Conservation (phyloP, 2,888 invertebrate species). For the Volucella inflata region DNA sequence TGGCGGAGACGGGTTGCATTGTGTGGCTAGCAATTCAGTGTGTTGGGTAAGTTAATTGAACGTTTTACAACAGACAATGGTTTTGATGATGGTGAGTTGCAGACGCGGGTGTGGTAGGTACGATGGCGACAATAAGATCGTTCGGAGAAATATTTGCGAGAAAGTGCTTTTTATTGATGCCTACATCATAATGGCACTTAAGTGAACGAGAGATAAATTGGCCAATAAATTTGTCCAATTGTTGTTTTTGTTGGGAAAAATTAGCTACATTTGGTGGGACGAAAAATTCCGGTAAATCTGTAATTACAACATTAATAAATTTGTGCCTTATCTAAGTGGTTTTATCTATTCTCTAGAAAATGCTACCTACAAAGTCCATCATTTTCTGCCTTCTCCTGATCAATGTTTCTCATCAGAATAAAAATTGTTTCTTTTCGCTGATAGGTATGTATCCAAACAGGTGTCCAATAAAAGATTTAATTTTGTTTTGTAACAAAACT, state of each 20-base stretch:
- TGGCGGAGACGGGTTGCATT: constrained; percentile 26
- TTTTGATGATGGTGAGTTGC: neutral
- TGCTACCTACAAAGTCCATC: too few species aligned
- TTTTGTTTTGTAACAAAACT: too few species aligned
- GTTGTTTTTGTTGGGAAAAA: constrained; percentile 2
- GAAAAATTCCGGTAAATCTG: neutral
- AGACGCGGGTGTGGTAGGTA: neutral
- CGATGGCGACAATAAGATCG: constrained; percentile 23
- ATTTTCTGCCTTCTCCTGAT: too few species aligned
- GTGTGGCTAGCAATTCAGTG: neutral
- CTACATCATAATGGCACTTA: neutral
- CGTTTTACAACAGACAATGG: constrained; percentile 23
- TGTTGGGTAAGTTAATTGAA: constrained; percentile 33
- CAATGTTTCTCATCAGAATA: too few species aligned
- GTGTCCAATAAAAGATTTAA: too few species aligned
- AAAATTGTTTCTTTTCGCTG: too few species aligned
- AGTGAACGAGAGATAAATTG: constrained; percentile 14
- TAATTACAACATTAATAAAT: too few species aligned
- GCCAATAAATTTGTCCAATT: neutral
- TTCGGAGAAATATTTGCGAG: constrained; percentile 7
- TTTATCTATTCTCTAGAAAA: too few species aligned
- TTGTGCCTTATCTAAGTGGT: too few species aligned
- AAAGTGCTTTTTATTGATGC: constrained; percentile 29
- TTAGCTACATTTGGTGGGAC: constrained; percentile 1
- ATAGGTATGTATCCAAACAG: too few species aligned